These are phyloP conservation scores for Karalla daura DNA, from an alignment of 2,797 vertebrate genomes.

Conservation along the genomic window DNA sequence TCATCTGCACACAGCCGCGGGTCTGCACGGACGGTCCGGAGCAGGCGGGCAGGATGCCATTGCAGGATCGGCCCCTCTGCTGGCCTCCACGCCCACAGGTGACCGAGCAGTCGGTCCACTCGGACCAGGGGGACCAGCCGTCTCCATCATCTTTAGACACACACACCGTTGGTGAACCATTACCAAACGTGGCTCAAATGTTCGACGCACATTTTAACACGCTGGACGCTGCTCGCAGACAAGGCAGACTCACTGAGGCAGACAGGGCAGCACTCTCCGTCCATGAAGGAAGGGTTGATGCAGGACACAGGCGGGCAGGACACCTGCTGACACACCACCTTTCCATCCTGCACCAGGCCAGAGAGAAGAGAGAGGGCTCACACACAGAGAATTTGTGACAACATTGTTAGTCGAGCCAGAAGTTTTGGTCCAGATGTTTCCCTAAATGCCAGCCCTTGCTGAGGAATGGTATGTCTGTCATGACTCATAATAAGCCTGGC, in stretches of 20 bases:
- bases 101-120: conserved; percentile 95
- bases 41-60: conserved; percentile 90
- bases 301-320: conserved; percentile 91
- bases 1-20: conserved; percentile 89
- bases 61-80: conserved; percentile 94
- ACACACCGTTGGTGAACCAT: not conserved
- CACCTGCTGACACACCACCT: conserved; percentile 92
- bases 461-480: conserved; percentile 44
- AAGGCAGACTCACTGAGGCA: conserved; percentile 88
- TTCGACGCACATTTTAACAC: not conserved
- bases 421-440: conserved; percentile 57
- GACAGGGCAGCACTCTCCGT: conserved; percentile 93
- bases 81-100: conserved; percentile 94
- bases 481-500: conserved; percentile 40
- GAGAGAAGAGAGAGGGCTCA: conserved; percentile 11
- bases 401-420: conserved; percentile 7
- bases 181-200: not conserved
- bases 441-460: conserved; percentile 29
- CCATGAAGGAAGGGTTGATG: conserved; percentile 87
- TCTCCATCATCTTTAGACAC: conserved; percentile 81
- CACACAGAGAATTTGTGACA: conserved; percentile 18
- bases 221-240: not conserved
- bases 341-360: conserved; percentile 84
- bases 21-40: conserved; percentile 93
- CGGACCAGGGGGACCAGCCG: conserved; percentile 97